phyloP scores from a whole-genome alignment of 2,888 invertebrate genomes.

The Leptopilina syphax region DNA sequence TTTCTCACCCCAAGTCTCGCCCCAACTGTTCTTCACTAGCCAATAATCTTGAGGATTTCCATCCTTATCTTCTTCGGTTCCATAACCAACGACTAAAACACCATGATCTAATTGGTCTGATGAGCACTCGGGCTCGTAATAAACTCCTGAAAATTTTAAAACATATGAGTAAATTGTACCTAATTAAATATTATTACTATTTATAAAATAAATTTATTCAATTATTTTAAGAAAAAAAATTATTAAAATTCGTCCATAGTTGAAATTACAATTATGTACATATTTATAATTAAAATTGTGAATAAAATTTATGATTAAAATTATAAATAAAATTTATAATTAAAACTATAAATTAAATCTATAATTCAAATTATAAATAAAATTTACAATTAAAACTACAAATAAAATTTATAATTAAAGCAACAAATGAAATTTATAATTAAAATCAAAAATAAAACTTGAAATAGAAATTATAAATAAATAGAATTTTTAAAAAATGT shows the following conservation, averaged over 20 bases:
- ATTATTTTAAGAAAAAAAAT: no score
- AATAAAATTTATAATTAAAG: no score
- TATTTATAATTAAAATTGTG: no score
- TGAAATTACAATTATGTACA: no score
- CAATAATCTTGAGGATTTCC: conserved; percentile 82
- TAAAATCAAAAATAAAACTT: no score
- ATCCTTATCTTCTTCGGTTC: conserved; percentile 81
- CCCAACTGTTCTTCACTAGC: conserved; percentile 94
- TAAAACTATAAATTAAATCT: background rate
- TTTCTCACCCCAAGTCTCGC: conserved; percentile 86
- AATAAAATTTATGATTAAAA: background rate
- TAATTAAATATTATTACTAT: no score
- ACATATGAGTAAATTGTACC: no score
- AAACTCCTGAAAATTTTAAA: conserved; percentile 79
- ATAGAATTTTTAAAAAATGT: background rate
- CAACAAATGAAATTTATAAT: no score
- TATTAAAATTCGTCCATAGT: no score
- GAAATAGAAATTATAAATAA: no score
- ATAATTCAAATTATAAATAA: background rate
- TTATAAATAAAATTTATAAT: conserved; percentile 12
- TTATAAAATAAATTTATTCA: no score
- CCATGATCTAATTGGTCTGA: conserved; percentile 88
- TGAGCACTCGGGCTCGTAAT: conserved; percentile 89
- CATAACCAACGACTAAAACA: conserved; percentile 90
- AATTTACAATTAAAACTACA: no score